Base-by-base conservation (phyloP, 1,140 invertebrate genomes). In the Plutomurus gul region DNA sequence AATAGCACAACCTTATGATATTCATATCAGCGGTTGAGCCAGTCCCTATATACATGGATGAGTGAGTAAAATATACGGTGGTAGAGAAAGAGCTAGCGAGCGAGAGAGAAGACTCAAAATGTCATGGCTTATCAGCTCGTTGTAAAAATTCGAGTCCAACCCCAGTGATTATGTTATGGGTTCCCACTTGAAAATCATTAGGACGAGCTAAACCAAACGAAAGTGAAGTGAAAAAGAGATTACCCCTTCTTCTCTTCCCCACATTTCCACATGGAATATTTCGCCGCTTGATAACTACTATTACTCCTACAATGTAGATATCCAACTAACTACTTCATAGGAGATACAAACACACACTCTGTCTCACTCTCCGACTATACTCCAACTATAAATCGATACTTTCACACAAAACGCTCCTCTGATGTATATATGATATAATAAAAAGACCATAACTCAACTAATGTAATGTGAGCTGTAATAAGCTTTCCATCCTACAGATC, bases 171-270 rank as follows among this genome's bases (percentile, higher is more conserved):
- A 79, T 79, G 73, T 76, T 71, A 75, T 79, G 78, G 73, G 73
- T 47, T 75, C 78, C 78, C 78, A 79, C 78, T 79, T 79, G 78
- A 79, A 79, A 79, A 79, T 79, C 78, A 79, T 79, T 76, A 75
- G 40, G 73, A 75, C 40, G 37, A 73, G 37, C 37, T 73, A 46
- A 40, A 46, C 37, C 70, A 46, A 73, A 46, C 37, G 70, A 73
- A 43, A 40, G 36, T 72, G 39, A 72, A 72, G 70, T 72, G 70
- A 72, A 72, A 72, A 72, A 72, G 70, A 72, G 70, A 72, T 72
- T 72, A 40, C 40, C 36, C 40, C 36, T 43, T 72, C 37, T 71
- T 36, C 36, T 39, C 40, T 72, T 40, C 37, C 27, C 56, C 16
- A n/a, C 56, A 33, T 65, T 65, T 65, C 56, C 56, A 65, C 56